Percentiles rank a stretch among this genome's conserved stretches.
Conservation (phyloP, 1,140 invertebrate species). For the Ceratosolen fusciceps region DNA sequence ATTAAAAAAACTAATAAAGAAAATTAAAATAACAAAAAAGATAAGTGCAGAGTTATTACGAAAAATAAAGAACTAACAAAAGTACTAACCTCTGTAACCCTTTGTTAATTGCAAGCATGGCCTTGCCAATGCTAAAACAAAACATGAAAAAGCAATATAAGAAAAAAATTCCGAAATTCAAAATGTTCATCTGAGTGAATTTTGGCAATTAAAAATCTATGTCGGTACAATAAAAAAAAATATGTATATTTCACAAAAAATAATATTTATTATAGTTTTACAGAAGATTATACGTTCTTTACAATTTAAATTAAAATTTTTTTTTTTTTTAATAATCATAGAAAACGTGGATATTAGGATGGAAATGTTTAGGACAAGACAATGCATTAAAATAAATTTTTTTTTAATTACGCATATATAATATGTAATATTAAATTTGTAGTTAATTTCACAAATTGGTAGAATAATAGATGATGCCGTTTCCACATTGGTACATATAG, state of each 20-base stretch:
- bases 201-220: slow-evolving; percentile 19
- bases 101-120: slow-evolving; percentile 90
- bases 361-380: too few species aligned
- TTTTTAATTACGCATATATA: too few species aligned
- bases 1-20: slow-evolving; percentile 18
- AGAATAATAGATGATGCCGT: neutral
- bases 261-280: too few species aligned
- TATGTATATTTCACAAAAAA: neutral
- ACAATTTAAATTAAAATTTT: too few species aligned
- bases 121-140: slow-evolving; percentile 83
- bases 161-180: slow-evolving; percentile 41
- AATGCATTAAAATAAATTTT: too few species aligned
- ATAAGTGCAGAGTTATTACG: slow-evolving; percentile 4
- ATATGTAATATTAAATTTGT: too few species aligned
- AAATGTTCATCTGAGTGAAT: slow-evolving; percentile 10
- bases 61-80: slow-evolving; percentile 55
- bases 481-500: slow-evolving; percentile 18
- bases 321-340: too few species aligned
- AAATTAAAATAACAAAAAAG: slow-evolving; percentile 7
- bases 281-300: too few species aligned
- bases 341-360: too few species aligned
- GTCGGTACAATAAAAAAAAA: neutral
- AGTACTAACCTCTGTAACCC: slow-evolving; percentile 87
- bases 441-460: too few species aligned
- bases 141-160: slow-evolving; percentile 64